phyloP scores from a whole-genome alignment of 2,888 invertebrate species.

The Dorcus hopei region DNA sequence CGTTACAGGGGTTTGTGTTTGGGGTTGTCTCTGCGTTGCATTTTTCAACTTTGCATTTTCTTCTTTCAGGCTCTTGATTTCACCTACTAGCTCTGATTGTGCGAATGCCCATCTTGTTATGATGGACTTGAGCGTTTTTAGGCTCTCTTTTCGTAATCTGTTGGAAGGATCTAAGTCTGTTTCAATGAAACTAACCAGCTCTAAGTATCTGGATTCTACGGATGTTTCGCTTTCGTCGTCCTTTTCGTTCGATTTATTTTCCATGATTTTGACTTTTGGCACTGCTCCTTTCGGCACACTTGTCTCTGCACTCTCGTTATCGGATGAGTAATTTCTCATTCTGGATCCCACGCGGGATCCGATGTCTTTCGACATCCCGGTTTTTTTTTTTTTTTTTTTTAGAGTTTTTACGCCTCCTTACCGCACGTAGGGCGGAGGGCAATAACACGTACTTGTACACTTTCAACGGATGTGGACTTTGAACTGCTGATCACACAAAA shows the following conservation, averaged over 20 bases:
- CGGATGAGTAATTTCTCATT: not conserved
- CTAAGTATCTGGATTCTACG: not conserved
- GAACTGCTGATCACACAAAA: not conserved
- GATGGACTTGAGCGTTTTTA: not conserved
- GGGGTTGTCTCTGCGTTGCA: too few species aligned
- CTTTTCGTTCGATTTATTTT: too few species aligned
- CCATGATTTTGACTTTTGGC: not conserved
- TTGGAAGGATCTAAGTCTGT: not conserved
- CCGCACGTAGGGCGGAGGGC: not conserved
- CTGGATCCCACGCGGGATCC: not conserved
- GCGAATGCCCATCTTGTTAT: constrained; percentile 1
- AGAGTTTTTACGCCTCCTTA: not conserved
- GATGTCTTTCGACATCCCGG: too few species aligned
- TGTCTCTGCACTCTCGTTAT: not conserved
- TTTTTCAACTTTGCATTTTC: not conserved
- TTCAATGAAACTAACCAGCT: not conserved
- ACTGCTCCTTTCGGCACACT: not conserved
- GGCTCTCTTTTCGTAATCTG: not conserved
- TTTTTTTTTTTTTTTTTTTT: too few species aligned
- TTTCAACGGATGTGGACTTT: not conserved
- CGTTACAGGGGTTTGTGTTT: too few species aligned
- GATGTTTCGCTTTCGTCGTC: not conserved
- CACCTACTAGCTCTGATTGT: not conserved
- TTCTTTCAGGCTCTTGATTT: not conserved
- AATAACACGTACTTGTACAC: too few species aligned